Evolutionary conservation across 2,888 invertebrate species (phyloP), one percentile per base, ranked within the genome.

Genomic region (Alcis repandata): DNA sequence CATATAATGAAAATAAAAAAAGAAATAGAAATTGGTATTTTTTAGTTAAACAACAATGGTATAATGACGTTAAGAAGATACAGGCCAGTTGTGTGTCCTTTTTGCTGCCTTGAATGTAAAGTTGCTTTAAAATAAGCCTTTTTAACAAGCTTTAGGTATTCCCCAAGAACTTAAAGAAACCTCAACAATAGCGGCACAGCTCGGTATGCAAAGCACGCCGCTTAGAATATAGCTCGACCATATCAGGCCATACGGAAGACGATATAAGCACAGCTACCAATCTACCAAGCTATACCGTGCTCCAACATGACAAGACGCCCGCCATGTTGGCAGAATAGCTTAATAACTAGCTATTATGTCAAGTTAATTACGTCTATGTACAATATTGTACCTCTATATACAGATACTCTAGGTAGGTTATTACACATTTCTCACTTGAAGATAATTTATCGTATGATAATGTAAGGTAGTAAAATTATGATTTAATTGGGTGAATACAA

Each of bases 331-430:
- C 75, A 75, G 83, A 80, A 89, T 89, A 89, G 88, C 88, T 88
- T 90, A 89, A 91, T 92, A 88, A 88, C 89, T 80, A 79, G 71
- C 83, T 79, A 89, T 91, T 90, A 90, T 87, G 79, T 81, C 82
- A 83, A 77, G 84, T 84, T 90, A 91, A 92, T 91, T 90, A 89
- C 83, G 38, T 49, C n/a, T 53, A 63, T 71, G 76, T 79, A 79
- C 76, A 78, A 36, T 20, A 48, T 56, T 52, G 48, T n/a, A n/a
- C n/a, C n/a, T n/a, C 63, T 58, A 60, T 11, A 20, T 20, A 11
- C 10, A 20, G 11, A 45, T 20, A 20, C 43, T 15, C 9, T 77
- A 53, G 19, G 17, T 27, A 13, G 20, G 36, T n/a, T 22, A 49
- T 27, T 33, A 17, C 7, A 49, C 7, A 32, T 33, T 8, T 43